Evolutionary conservation across 1,140 invertebrate genomes (phyloP), one percentile per base, ranked within the genome.

Genomic region (Drosophila kanapiae): DNA sequence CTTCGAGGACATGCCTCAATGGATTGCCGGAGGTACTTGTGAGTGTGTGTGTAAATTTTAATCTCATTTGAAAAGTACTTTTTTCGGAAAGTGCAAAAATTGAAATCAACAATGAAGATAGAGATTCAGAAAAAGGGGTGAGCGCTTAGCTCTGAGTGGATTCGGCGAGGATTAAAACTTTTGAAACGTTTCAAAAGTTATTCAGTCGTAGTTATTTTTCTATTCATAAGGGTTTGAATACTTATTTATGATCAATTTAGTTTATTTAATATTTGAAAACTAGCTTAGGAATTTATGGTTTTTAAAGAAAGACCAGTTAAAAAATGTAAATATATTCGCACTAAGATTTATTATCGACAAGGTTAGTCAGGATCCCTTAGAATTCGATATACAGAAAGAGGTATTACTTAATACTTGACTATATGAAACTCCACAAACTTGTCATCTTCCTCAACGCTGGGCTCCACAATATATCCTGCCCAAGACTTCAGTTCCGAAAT

Each of bases 21-120:
- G 81, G 67, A 64, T 69, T 53, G 53, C 31, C 23, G 47, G 5
- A 45, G 38, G 45, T 64, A 35, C 1, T 23, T 40, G 18, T 45
- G 16, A 11, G 47, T 49, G 9, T 5, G 65, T 63, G 75, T 75
- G 60, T 81, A 74, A 63, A 76, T 79, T 90, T 90, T 90, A 90
- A 90, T 90, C 85, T 82, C 85, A 90, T 90, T 88, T 88, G 69
- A 90, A 81, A 90, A 84, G 78, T 85, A 54, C 84, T 88, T 72
- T 57, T 81, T 80, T 80, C 58, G 33, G 54, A 86, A 81, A 79
- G 78, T 81, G 78, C 82, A 79, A 78, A 84, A 90, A 81, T 84
- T 81, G 78, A 85, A 84, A 85, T 78, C 75, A 83, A 77, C 71
- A 83, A 80, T 78, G 54, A 49, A 62, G 16, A 51, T 37, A 48